Base-by-base conservation (phyloP, 2,888 invertebrate species). In the Agelastica alni region DNA sequence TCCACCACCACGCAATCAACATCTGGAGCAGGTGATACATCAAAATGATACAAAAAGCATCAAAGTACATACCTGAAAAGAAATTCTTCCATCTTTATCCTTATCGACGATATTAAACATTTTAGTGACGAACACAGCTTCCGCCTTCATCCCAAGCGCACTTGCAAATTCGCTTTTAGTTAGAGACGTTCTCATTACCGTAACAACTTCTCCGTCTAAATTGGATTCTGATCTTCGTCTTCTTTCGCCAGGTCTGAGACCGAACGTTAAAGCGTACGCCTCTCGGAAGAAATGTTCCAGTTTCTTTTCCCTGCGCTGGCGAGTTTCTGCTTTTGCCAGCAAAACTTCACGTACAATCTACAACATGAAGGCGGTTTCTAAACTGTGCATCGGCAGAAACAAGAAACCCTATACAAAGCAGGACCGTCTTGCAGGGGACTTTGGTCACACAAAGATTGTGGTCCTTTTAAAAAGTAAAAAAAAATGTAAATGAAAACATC, bases 41-140 rank as follows among this genome's bases (percentile, higher is more conserved):
- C n/a, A n/a, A n/a, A n/a, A n/a, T n/a, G n/a, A n/a, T n/a, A n/a
- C n/a, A n/a, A n/a, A n/a, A n/a, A n/a, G n/a, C n/a, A n/a, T n/a
- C n/a, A 39, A 17, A 31, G 12, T n/a, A 36, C 9, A 62, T 78
- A 87, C 91, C 80, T 92, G 91, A 75, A 97, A 97, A 3, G 93
- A 94, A 65, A 97, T 96, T 56, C 93, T 81, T 2, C 96, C 95
- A 75, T 95, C 94, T 54, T 92, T 85, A 72, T 95, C 94, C 72
- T 94, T 95, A 74, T 96, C 96, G 0, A 96, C 95, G 68, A 96
- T 95, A 68, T 96, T 95, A 74, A 97, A 97, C 96, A 97, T 96
- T 77, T 95, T 93, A 69, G 92, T 88, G 0, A 97, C 96, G 73
- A 97, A 97, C 47, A 96, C 89, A 14, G 95, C 96, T 68, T 95